These are phyloP conservation scores for Tigriopus japonicus DNA, from an alignment of 1,140 invertebrate species.

Conservation along the genomic window DNA sequence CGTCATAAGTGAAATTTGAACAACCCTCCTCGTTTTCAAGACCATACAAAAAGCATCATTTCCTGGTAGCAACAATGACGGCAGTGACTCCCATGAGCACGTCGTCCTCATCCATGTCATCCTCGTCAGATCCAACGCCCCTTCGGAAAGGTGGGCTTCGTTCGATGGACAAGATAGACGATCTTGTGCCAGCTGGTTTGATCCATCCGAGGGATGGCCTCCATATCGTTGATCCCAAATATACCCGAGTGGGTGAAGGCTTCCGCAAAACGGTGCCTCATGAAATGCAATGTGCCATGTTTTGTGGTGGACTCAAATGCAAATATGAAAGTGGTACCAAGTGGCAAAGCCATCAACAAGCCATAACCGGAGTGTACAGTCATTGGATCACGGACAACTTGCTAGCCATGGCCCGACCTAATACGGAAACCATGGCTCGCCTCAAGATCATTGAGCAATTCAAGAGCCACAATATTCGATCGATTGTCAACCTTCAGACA, in stretches of 20 bases:
- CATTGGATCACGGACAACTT: slow-evolving; percentile 67
- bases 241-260: slow-evolving; percentile 7
- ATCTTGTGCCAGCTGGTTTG: slow-evolving; percentile 6
- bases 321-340: slow-evolving; percentile 50
- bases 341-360: slow-evolving; percentile 44
- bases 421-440: slow-evolving; percentile 45
- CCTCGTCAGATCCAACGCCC: no score
- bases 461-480: slow-evolving; percentile 45
- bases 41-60: no score
- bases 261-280: slow-evolving; percentile 1
- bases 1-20: no score
- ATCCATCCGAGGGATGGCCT: background rate
- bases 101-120: no score
- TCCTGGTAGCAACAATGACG: background rate
- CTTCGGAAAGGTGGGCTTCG: background rate
- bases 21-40: no score
- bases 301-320: slow-evolving; percentile 59
- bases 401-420: slow-evolving; percentile 66
- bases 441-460: slow-evolving; percentile 59
- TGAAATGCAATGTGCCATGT: slow-evolving; percentile 41
- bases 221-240: background rate
- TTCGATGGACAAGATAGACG: background rate
- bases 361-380: slow-evolving; percentile 56
- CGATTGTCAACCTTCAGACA: slow-evolving; percentile 63
- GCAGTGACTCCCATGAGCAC: background rate